Evolutionary conservation across 2,888 invertebrate genomes (phyloP), one percentile per base, ranked within the genome.

Genomic region (Tuberolachnus salignus): DNA sequence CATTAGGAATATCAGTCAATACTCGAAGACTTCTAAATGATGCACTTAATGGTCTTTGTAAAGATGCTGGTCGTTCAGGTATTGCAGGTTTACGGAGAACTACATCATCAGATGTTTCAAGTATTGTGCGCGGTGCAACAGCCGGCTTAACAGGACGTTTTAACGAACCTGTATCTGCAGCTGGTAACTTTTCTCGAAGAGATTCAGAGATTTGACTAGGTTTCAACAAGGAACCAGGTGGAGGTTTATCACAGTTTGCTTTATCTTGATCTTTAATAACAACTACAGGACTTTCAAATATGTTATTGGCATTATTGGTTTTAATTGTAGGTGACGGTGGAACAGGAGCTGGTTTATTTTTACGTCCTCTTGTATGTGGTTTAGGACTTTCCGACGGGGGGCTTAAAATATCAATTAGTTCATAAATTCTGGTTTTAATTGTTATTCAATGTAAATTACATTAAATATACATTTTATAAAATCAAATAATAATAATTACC

Each of bases 381-480:
- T 91, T 91, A 21, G 92, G 93, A 86, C 93, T 93, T 53, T 92
- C 90, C 83, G 90, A 89, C 6, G 91, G 90, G 81, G 91, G 91
- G 86, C 91, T 91, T 83, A 88, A 34, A 34, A 90, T 83, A 88
- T 88, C 16, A 53, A 69, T 16, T 19, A 63, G 1, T 59, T 49
- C 1, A 59, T 66, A 70, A 53, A 57, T 63, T 53, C n/a, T 11
- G 21, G 21, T 55, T 49, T 66, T 46, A 49, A 66, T 44, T 44
- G 14, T 64, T 21, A 44, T 44, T 21, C 13, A 64, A 21, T 44
- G 3, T 53, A 61, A 69, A 19, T 53, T 14, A 53, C 55, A 70
- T 44, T 44, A 70, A 70, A 70, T 23, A 26, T 3, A 19, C 0
- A 70, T 23, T 44, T 44, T 2, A 8, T 19, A 26, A 34, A 61